phyloP scores from a whole-genome alignment of 1,140 invertebrate genomes.

The Homarus americanus region DNA sequence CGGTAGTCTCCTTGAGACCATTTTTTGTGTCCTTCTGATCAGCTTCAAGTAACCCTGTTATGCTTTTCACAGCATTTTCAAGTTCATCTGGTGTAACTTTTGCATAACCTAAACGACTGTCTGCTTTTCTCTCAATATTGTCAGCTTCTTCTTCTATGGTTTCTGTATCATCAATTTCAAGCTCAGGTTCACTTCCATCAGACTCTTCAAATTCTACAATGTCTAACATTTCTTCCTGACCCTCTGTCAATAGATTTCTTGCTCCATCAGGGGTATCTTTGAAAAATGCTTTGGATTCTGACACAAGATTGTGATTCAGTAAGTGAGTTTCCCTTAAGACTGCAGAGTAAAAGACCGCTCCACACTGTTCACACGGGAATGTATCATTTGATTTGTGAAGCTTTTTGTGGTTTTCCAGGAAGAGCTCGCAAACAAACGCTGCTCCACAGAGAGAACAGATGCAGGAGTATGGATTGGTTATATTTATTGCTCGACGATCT shows the following conservation, averaged over 20 bases:
- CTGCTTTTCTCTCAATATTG: neutral
- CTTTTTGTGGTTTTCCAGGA: slow-evolving; percentile 33
- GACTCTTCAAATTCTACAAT: slow-evolving; percentile 28
- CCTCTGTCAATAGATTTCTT: slow-evolving; percentile 39
- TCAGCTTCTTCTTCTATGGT: neutral
- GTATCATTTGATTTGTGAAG: slow-evolving; percentile 5
- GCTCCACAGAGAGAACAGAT: slow-evolving; percentile 35
- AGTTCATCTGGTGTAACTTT: neutral
- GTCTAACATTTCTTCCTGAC: slow-evolving; percentile 13
- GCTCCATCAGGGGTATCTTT: slow-evolving; percentile 2
- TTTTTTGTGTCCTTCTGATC: neutral
- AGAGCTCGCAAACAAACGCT: slow-evolving; percentile 24
- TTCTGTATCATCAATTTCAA: slow-evolving; percentile 34
- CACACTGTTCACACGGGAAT: slow-evolving; percentile 31
- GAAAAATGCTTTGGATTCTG: slow-evolving; percentile 2
- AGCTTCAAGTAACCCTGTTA: neutral
- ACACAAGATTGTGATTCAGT: slow-evolving; percentile 29
- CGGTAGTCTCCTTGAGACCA: neutral
- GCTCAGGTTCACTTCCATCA: slow-evolving; percentile 43
- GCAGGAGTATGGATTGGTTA: slow-evolving; percentile 16
- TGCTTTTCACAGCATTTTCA: slow-evolving; percentile 20
- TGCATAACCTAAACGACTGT: too few relatives aligned
- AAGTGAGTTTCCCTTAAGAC: slow-evolving; percentile 43
- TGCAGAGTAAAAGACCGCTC: slow-evolving; percentile 28
- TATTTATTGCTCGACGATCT: slow-evolving; percentile 45